Evolutionary conservation across 1,140 invertebrate species (phyloP).

Genomic region (Yoshiicerus persimilis): DNA sequence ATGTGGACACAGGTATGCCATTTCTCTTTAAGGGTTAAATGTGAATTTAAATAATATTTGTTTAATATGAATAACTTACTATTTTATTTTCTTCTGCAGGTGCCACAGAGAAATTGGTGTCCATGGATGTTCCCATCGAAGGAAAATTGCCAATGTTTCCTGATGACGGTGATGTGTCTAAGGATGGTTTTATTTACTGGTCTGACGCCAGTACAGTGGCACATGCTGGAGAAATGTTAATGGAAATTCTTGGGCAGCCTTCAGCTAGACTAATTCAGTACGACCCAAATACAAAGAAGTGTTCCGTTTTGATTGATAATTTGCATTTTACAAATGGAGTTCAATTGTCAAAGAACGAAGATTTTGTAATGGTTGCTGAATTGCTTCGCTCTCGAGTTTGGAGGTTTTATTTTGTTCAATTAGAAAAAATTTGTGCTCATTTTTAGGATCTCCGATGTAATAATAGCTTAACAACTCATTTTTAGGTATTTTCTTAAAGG

Average conservation of each 20-base stretch:
- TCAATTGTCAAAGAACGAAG: slow-evolving; percentile 55
- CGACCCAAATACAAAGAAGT: slow-evolving; percentile 53
- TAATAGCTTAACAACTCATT: background rate
- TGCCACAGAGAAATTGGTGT: slow-evolving; percentile 47
- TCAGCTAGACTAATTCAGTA: slow-evolving; percentile 55
- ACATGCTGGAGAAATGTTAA: slow-evolving; percentile 53
- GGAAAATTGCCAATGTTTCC: slow-evolving; percentile 52
- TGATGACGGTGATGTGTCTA: slow-evolving; percentile 56
- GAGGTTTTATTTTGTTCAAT: slow-evolving; percentile 49
- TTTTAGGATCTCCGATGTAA: background rate
- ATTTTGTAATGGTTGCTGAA: slow-evolving; percentile 56
- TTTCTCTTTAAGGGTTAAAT: no score
- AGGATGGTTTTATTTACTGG: slow-evolving; percentile 56
- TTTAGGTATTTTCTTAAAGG: slow-evolving; percentile 56
- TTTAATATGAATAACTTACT: background rate
- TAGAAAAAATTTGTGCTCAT: background rate
- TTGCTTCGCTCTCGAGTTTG: slow-evolving; percentile 52
- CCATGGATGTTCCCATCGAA: slow-evolving; percentile 50
- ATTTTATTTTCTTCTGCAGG: slow-evolving; percentile 41
- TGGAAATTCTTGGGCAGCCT: slow-evolving; percentile 52
- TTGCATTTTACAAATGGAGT: slow-evolving; percentile 59
- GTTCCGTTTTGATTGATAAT: slow-evolving; percentile 52
- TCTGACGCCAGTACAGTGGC: slow-evolving; percentile 55
- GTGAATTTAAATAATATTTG: background rate
- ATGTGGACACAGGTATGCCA: slow-evolving; percentile 56